Conservation (phyloP, 2,888 invertebrate genomes). For the Drosophila paracracens region DNA sequence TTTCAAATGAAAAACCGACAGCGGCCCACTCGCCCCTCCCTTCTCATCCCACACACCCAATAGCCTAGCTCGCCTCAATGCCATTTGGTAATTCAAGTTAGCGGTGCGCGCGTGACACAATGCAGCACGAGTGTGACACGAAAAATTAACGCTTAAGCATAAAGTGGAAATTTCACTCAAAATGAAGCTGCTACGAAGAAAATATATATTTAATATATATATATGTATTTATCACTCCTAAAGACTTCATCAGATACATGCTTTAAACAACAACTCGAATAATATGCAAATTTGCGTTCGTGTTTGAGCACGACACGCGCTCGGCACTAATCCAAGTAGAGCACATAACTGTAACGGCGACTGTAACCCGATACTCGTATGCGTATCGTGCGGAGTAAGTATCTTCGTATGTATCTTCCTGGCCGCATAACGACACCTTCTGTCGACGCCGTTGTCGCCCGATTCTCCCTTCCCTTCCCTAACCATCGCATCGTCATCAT, state of each 20-base stretch:
- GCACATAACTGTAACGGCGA: constrained; percentile 30
- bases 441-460: constrained; percentile 51
- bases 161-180: neutral
- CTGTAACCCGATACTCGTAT: constrained; percentile 46
- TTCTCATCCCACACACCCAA: neutral
- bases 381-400: constrained; percentile 14
- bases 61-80: constrained; percentile 26
- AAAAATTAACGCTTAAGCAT: neutral
- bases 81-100: constrained; percentile 26
- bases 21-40: constrained; percentile 4
- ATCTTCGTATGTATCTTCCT: constrained; percentile 38
- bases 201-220: neutral
- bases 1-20: constrained; percentile 53
- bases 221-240: neutral
- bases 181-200: neutral
- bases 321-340: constrained; percentile 11
- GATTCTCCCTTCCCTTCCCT: neutral
- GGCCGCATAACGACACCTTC: constrained; percentile 58
- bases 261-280: neutral
- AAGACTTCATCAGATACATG: neutral
- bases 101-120: constrained; percentile 37
- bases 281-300: neutral
- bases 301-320: constrained; percentile 16
- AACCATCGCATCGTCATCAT: neutral
- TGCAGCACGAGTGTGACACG: neutral